These are phyloP conservation scores for Tiliacea citrago DNA, from an alignment of 2,888 invertebrate genomes.

Conservation along the genomic window DNA sequence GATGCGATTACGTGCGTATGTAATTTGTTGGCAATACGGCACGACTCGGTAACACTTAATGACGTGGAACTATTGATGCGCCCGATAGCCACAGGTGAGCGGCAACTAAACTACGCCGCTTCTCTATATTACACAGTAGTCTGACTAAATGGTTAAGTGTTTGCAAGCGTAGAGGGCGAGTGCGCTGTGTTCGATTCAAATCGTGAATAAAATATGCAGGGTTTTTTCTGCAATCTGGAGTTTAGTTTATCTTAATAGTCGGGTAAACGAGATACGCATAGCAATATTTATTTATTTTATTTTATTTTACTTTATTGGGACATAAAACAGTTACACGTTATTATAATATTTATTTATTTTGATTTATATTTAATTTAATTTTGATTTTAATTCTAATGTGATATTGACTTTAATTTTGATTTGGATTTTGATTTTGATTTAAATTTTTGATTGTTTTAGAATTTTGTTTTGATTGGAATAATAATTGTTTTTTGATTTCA, in stretches of 20 bases:
- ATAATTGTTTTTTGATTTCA: no score
- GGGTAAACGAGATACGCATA: background rate
- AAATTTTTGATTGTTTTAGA: no score
- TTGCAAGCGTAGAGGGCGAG: background rate
- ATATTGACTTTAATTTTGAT: no score
- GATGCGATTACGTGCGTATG: constrained; percentile 13
- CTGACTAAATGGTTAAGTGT: background rate
- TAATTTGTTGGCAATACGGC: constrained; percentile 33
- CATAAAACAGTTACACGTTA: no score
- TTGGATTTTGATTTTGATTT: no score
- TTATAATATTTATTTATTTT: no score
- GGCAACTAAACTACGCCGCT: background rate
- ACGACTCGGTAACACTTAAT: constrained; percentile 32
- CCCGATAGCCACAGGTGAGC: constrained; percentile 42
- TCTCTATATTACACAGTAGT: background rate
- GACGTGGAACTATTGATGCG: constrained; percentile 35
- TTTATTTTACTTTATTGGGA: no score
- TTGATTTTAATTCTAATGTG: no score
- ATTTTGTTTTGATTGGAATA: no score
- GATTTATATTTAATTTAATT: no score
- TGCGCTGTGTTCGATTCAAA: background rate
- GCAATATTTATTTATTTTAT: no score
- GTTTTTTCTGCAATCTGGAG: background rate
- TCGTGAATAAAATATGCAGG: background rate
- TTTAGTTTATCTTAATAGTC: background rate